Evolutionary conservation across 2,888 invertebrate species (phyloP), one percentile per base, ranked within the genome.

Genomic region (Zaprionus lineosus): DNA sequence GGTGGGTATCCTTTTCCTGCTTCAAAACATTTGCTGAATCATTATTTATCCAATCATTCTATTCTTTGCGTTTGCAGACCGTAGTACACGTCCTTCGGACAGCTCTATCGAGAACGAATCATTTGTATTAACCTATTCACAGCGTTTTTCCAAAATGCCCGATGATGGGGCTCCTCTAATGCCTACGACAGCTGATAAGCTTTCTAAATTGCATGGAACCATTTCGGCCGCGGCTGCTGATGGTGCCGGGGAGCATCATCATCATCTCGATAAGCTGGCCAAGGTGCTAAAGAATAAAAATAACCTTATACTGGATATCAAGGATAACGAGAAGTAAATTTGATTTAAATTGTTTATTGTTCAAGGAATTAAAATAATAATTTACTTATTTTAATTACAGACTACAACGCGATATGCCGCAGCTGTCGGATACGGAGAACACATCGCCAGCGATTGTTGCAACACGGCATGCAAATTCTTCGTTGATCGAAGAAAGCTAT

Each of bases 281-380:
- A 89, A 88, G 64, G 82, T 86, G 3, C 94, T 95, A 0, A 96
- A 96, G 89, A 95, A 88, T 53, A 88, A 88, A 53, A 89, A 87
- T 43, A 85, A 86, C 65, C 77, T 89, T 43, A 82, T 85, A 48
- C 64, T 90, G 63, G 88, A 89, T 52, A 78, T 89, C 48, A 71
- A 89, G 75, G 69, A 91, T 89, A 92, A 91, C 87, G 52, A 90
- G 79, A 90, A 88, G 90, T 90, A 73, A 67, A 53, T 53, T 0
- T 14, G 1, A 12, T 2, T 12, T 8, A 6, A 19, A 2, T 8
- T 8, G n/a, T 7, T 7, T 2, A 1, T 9, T 21, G 21, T 21
- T 21, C 21, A 5, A 7, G 29, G 3, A 29, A 33, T 21, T 9
- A 0, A 4, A 11, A 28, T 1, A 4, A 14, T 21, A 8, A 4